Evolutionary conservation across 1,140 invertebrate genomes (phyloP).

Genomic region (Rhopalosiphum padi): DNA sequence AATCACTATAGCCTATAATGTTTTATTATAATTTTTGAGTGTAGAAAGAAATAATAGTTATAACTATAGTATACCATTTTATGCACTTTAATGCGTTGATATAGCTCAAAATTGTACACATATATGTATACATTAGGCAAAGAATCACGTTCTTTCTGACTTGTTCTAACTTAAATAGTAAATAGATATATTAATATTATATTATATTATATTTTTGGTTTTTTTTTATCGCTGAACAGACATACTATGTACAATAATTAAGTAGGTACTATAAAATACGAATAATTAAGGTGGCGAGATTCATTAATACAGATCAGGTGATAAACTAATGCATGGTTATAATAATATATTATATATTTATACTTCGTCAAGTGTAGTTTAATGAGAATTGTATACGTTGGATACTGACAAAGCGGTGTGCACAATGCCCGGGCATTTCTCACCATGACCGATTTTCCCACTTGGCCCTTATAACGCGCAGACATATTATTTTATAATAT

Average conservation of each 20-base stretch:
- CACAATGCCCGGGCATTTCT: not conserved
- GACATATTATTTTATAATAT: not conserved
- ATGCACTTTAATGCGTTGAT: not conserved
- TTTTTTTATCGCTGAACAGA: not conserved
- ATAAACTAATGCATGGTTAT: not conserved
- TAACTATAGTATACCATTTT: not conserved
- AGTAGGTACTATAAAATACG: not conserved
- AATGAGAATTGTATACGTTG: not conserved
- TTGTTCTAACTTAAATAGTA: not conserved
- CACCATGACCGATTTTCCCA: conserved; percentile 11
- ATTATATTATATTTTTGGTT: not conserved
- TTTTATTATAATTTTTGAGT: not conserved
- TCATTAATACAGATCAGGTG: not conserved
- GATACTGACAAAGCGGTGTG: not conserved
- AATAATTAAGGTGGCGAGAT: not conserved
- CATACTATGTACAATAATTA: not conserved
- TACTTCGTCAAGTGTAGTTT: not conserved
- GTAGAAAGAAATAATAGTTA: not conserved
- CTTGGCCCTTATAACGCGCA: not conserved
- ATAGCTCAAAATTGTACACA: not conserved
- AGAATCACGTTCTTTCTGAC: not conserved
- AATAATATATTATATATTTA: not conserved
- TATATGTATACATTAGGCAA: not conserved
- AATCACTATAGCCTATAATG: not conserved
- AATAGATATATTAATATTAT: not conserved